These are phyloP conservation scores for Luperina testacea DNA, from an alignment of 2,888 invertebrate species.

Conservation along the genomic window DNA sequence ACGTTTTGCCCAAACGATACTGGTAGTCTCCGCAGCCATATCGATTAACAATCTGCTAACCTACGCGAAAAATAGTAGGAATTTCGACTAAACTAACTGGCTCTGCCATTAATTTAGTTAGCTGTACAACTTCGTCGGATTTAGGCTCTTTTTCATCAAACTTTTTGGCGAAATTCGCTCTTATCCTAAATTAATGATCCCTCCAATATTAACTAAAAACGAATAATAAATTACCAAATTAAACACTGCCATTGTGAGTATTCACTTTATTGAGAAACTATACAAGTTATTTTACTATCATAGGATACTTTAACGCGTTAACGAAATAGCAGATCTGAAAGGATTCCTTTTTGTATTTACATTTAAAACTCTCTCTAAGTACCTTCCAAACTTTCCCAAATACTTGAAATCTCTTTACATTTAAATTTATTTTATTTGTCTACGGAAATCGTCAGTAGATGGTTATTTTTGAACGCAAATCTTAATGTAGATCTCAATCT, in stretches of 20 bases:
- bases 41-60: not conserved
- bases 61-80: not conserved
- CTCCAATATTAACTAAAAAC: conserved; percentile 6
- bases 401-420: not conserved
- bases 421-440: conserved; percentile 8
- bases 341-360: conserved; percentile 20
- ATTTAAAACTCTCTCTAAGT: conserved; percentile 22
- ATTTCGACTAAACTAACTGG: not conserved
- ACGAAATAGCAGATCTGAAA: conserved; percentile 46
- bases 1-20: not conserved
- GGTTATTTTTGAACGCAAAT: conserved; percentile 12
- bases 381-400: conserved; percentile 54
- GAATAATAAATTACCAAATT: not conserved
- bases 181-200: not conserved
- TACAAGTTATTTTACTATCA: conserved; percentile 2
- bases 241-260: conserved; percentile 30
- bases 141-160: not conserved
- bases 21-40: not conserved
- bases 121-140: not conserved
- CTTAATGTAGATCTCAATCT: not conserved
- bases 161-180: not conserved
- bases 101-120: not conserved
- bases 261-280: not conserved
- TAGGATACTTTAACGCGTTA: not conserved
- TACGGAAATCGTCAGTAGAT: conserved; percentile 47